These are phyloP conservation scores for Poeciliopsis turneri DNA, from an alignment of 2,797 vertebrate species.

Conservation along the genomic window DNA sequence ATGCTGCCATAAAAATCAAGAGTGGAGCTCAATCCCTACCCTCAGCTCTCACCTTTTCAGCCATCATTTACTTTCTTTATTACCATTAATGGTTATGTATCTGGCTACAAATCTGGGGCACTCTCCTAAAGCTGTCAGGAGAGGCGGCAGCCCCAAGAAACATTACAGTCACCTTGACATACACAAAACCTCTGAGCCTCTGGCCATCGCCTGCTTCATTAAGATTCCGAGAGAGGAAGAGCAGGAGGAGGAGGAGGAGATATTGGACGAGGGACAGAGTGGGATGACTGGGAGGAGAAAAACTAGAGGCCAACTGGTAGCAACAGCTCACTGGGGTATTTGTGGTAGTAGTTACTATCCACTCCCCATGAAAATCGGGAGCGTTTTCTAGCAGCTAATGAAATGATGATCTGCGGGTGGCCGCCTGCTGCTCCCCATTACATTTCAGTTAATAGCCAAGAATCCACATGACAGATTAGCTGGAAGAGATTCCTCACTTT, in stretches of 20 bases:
- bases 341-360: slow-evolving; percentile 74
- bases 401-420: slow-evolving; percentile 73
- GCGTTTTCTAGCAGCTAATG: slow-evolving; percentile 68
- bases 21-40: slow-evolving; percentile 71
- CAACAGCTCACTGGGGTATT: slow-evolving; percentile 75
- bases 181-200: slow-evolving; percentile 73
- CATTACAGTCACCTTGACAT: slow-evolving; percentile 83
- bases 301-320: slow-evolving; percentile 59
- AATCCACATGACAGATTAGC: slow-evolving; percentile 42
- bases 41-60: slow-evolving; percentile 78
- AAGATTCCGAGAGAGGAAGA: slow-evolving; percentile 69
- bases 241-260: slow-evolving; percentile 46
- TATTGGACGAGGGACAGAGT: slow-evolving; percentile 47
- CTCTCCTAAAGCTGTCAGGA: slow-evolving; percentile 83
- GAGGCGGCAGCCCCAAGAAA: slow-evolving; percentile 69
- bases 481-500: background rate
- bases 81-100: slow-evolving; percentile 82
- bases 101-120: slow-evolving; percentile 79
- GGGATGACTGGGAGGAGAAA: slow-evolving; percentile 55
- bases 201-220: slow-evolving; percentile 73
- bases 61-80: slow-evolving; percentile 85
- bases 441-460: slow-evolving; percentile 68
- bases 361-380: slow-evolving; percentile 72
- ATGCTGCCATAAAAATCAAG: slow-evolving; percentile 72
- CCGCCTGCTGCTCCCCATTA: slow-evolving; percentile 69